Percentiles rank a stretch among this genome's conserved stretches.
Evolutionary conservation across 2,888 invertebrate genomes (phyloP).

Genomic region (Thereva unica): DNA sequence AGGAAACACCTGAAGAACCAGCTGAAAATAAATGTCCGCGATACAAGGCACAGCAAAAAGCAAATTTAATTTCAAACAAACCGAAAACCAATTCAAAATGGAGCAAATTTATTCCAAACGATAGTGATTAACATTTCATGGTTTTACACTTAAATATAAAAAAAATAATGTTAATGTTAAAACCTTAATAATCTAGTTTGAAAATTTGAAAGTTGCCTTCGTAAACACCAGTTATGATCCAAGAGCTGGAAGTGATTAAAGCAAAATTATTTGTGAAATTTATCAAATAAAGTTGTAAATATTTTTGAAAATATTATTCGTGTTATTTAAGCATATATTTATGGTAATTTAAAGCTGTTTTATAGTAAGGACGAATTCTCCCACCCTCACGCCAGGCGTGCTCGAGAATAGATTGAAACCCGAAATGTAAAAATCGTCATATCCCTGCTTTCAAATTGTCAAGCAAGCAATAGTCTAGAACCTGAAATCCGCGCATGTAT

Average conservation of each 20-base stretch:
- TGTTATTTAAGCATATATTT: too few species aligned
- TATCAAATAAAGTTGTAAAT: not conserved
- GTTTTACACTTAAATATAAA: not conserved
- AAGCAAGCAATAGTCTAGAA: too few species aligned
- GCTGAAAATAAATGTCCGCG: not conserved
- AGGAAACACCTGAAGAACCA: too few species aligned
- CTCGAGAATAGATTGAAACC: too few species aligned
- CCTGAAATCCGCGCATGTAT: too few species aligned
- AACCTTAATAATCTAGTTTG: constrained; percentile 43
- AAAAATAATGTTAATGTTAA: not conserved
- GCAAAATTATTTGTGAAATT: not conserved
- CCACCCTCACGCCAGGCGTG: too few species aligned
- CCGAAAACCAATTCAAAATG: constrained; percentile 10
- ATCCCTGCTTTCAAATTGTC: too few species aligned
- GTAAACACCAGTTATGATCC: constrained; percentile 55
- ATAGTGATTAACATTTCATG: not conserved
- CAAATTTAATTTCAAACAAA: not conserved
- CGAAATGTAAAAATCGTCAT: too few species aligned
- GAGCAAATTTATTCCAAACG: constrained; percentile 14
- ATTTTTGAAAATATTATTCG: too few species aligned
- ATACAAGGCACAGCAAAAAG: not conserved
- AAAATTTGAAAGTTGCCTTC: constrained; percentile 54
- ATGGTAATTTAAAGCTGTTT: too few species aligned
- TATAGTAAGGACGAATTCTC: too few species aligned
- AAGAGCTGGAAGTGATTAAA: constrained; percentile 48